Evolutionary conservation across 2,888 invertebrate species (phyloP).

Genomic region (Ganaspis brasiliensis): DNA sequence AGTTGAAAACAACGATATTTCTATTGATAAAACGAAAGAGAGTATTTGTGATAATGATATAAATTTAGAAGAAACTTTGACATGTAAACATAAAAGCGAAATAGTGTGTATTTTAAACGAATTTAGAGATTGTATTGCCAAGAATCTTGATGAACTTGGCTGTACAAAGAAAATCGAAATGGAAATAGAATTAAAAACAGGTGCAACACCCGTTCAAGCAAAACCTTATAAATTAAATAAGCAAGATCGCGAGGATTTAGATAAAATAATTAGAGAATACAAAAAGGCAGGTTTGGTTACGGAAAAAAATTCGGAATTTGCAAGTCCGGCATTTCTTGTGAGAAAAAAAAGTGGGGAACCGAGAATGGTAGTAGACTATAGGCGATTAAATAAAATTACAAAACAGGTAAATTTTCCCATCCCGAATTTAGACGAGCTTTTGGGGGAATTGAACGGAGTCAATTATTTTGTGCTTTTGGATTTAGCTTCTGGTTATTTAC

Average conservation of each 20-base stretch:
- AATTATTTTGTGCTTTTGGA: slow-evolving; percentile 46
- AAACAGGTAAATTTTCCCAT: slow-evolving; percentile 56
- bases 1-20: neutral
- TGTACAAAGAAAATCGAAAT: slow-evolving; percentile 35
- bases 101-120: slow-evolving; percentile 40
- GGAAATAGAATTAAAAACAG: slow-evolving; percentile 51
- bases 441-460: slow-evolving; percentile 34
- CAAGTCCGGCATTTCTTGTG: slow-evolving; percentile 55
- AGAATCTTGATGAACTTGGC: neutral
- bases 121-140: slow-evolving; percentile 31
- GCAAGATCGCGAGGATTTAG: slow-evolving; percentile 45
- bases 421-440: slow-evolving; percentile 50
- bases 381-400: slow-evolving; percentile 56
- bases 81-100: slow-evolving; percentile 1
- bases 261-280: slow-evolving; percentile 44
- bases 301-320: slow-evolving; percentile 50
- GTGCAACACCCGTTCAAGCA: slow-evolving; percentile 22
- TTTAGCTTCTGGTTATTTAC: slow-evolving; percentile 46
- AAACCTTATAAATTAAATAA: slow-evolving; percentile 52
- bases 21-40: neutral
- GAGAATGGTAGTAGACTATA: slow-evolving; percentile 60
- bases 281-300: slow-evolving; percentile 49
- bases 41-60: neutral
- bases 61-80: neutral
- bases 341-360: slow-evolving; percentile 51